A percentile compares a stretch with the other conserved stretches of the same genome.
Conservation (phyloP, 2,888 invertebrate species). For the Copidosoma aretas region DNA sequence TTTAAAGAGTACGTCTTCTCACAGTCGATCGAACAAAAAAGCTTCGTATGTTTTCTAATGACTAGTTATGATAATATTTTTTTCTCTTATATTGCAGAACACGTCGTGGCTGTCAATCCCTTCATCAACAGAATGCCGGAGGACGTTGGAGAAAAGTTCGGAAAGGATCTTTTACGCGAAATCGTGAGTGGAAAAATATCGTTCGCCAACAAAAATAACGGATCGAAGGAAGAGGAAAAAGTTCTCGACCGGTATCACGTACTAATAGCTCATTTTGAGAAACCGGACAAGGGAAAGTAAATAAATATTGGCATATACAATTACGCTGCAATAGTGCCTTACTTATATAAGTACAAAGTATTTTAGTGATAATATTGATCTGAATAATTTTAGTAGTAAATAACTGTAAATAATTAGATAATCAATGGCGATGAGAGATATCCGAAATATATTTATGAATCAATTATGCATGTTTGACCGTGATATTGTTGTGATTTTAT, state of each 20-base stretch:
- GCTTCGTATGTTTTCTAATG: neutral
- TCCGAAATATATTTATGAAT: too few species aligned
- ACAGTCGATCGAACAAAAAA: neutral
- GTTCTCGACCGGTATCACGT: conserved; percentile 57
- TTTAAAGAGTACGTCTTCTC: conserved; percentile 61
- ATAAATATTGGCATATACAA: neutral
- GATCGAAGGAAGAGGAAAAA: conserved; percentile 62
- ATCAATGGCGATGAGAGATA: too few species aligned
- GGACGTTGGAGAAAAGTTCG: conserved; percentile 68
- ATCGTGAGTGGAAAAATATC: conserved; percentile 63
- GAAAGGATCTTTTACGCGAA: conserved; percentile 69
- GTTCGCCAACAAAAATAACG: conserved; percentile 60
- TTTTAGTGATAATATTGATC: neutral
- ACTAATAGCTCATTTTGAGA: conserved; percentile 54
- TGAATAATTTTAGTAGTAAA: neutral
- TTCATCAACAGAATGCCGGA: conserved; percentile 71
- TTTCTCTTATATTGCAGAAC: conserved; percentile 64
- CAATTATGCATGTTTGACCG: too few species aligned
- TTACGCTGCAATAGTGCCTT: neutral
- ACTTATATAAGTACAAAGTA: conserved; percentile 10
- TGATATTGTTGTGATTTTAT: too few species aligned
- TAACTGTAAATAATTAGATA: conserved; percentile 50
- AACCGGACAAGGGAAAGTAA: conserved; percentile 41
- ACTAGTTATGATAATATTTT: neutral
- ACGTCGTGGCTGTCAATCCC: conserved; percentile 74